phyloP scores from a whole-genome alignment of 2,797 vertebrate species.

The Cirrhinus mrigala region DNA sequence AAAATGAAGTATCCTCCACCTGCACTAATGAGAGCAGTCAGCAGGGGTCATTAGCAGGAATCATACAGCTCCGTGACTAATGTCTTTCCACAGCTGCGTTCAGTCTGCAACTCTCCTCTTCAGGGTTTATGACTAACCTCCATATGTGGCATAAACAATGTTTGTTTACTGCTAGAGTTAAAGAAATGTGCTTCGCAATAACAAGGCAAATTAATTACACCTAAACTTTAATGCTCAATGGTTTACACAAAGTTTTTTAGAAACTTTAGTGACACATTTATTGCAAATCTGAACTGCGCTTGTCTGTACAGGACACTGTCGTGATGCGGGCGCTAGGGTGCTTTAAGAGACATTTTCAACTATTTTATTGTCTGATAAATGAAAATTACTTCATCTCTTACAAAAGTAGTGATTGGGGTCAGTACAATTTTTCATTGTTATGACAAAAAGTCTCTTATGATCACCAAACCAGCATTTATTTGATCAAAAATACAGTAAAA shows the following conservation, averaged over 20 bases:
- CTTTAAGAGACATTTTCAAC: not conserved
- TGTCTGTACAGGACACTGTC: not conserved
- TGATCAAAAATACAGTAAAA: not conserved
- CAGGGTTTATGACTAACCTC: slow-evolving; percentile 19
- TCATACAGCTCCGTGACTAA: slow-evolving; percentile 52
- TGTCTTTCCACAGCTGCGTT: slow-evolving; percentile 42
- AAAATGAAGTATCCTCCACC: slow-evolving; percentile 51
- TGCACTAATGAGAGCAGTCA: slow-evolving; percentile 60
- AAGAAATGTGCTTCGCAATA: slow-evolving; percentile 4
- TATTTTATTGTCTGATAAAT: too few species aligned
- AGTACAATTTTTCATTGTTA: not conserved
- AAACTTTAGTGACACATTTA: not conserved
- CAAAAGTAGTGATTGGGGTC: too few species aligned
- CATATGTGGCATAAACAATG: not conserved
- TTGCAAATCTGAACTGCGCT: not conserved
- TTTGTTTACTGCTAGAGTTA: slow-evolving; percentile 14
- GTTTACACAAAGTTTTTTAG: not conserved
- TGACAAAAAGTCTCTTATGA: not conserved
- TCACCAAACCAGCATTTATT: not conserved
- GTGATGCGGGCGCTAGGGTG: not conserved
- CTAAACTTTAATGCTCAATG: not conserved
- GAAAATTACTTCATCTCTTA: too few species aligned
- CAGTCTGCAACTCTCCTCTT: slow-evolving; percentile 46
- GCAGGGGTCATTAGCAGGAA: slow-evolving; percentile 62
- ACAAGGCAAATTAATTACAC: slow-evolving; percentile 7